Base-by-base conservation (phyloP, 2,113 vertebrate genomes). In the Syngnathus floridae region DNA sequence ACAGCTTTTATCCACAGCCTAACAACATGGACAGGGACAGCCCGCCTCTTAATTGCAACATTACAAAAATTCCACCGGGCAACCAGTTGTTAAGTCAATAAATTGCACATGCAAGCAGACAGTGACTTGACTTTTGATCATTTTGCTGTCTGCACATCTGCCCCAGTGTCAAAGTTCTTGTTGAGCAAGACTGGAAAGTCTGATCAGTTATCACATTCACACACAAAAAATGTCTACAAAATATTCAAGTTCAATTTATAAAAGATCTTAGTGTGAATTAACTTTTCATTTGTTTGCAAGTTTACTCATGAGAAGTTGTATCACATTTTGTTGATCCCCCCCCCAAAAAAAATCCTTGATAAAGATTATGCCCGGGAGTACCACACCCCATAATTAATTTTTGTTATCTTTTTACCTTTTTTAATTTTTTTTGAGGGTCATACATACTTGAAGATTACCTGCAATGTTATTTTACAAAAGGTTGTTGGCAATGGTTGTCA, bases 171-270 rank as follows among this genome's bases (percentile, higher is more conserved):
- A 60, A 60, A 41, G 38, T 61, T 61, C n/a, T 26, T 61, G n/a
- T 61, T 61, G 59, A 43, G 59, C n/a, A 61, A 61, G n/a, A 22
- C n/a, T 22, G 58, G 58, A 41, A 61, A 43, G 11, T 61, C 21
- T 61, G 7, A 61, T 26, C 59, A 61, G 10, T 11, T 31, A 16
- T 1, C 10, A 16, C 4, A 10, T 54, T 19, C 8, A 21, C 8
- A 1, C 1, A 52, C 21, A 52, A 22, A 10, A 46, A 46, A 46
- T 3, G 11, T 41, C 38, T 8, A 9, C 38, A 9, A 8, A 54
- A 21, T 22, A 54, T 22, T 54, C 43, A 54, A 12, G 51, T 54
- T 22, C n/a, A 54, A 10, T 54, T 26, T 22, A 22, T 12, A 3
- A 13, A 22, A 9, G 3, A 54, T 21, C 51, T 54, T 26, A 3